These are phyloP conservation scores for Ceratina japonica DNA, from an alignment of 1,140 invertebrate species.

Conservation along the genomic window DNA sequence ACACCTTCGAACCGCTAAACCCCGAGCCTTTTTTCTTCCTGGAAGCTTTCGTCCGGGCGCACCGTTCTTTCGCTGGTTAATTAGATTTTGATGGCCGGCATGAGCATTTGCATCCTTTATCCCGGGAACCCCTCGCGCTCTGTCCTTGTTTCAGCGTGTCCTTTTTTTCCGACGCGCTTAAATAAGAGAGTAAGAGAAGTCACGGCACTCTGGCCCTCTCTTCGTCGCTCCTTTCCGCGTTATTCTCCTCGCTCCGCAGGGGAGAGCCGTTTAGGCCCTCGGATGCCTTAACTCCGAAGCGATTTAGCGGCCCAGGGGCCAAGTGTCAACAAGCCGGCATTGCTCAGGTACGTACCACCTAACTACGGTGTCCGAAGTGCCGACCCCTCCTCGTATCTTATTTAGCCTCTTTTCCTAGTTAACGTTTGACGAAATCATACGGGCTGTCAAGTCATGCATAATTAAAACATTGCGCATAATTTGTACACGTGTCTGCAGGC, in stretches of 20 bases:
- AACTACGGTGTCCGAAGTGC: constrained; percentile 41
- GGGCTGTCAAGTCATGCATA: background rate
- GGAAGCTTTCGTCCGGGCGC: constrained; percentile 58
- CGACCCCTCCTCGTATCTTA: background rate
- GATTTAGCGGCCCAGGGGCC: constrained; percentile 70
- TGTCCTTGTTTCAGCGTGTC: constrained; percentile 24
- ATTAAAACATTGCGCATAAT: too few species aligned
- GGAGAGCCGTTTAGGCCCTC: constrained; percentile 68
- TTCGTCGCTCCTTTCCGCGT: constrained; percentile 46
- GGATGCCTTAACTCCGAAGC: constrained; percentile 67
- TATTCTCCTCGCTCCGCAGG: constrained; percentile 60
- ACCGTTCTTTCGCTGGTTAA: constrained; percentile 74
- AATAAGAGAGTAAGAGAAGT: constrained; percentile 13
- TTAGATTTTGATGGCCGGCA: constrained; percentile 78
- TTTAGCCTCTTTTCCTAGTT: background rate
- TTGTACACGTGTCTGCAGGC: too few species aligned
- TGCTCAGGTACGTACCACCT: constrained; percentile 58
- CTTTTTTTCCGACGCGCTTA: constrained; percentile 1
- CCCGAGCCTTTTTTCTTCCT: constrained; percentile 55
- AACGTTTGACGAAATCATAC: background rate
- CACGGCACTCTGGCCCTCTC: background rate
- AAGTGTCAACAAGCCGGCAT: constrained; percentile 70
- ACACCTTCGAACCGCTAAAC: constrained; percentile 73
- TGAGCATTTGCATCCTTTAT: constrained; percentile 78
- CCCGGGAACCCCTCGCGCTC: constrained; percentile 57